phyloP scores from a whole-genome alignment of 2,797 vertebrate genomes.

The Mus minutoides region DNA sequence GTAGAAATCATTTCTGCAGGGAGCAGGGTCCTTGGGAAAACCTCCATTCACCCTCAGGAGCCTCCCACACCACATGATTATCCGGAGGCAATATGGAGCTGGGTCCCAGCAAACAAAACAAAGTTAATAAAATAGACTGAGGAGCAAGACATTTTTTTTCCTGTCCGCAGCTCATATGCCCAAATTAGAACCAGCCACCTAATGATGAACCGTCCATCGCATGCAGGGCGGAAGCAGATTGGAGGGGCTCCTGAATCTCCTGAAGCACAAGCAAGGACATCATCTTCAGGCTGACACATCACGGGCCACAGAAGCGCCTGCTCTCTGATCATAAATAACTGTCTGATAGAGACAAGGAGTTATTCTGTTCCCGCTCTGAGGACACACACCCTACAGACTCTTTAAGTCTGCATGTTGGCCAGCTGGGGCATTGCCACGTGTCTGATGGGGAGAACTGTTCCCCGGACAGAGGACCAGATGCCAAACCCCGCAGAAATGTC shows the following conservation, averaged over 20 bases:
- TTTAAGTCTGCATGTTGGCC: not conserved
- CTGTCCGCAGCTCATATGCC: slow-evolving; percentile 79
- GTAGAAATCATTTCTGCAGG: slow-evolving; percentile 91
- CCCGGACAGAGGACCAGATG: too few species aligned
- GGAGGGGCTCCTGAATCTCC: slow-evolving; percentile 61
- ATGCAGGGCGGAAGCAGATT: slow-evolving; percentile 55
- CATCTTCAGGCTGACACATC: not conserved
- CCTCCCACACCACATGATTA: slow-evolving; percentile 89
- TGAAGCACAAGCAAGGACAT: accelerated
- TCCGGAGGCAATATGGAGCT: slow-evolving; percentile 85
- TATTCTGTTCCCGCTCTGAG: not conserved
- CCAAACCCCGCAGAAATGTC: not conserved
- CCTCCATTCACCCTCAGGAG: slow-evolving; percentile 87
- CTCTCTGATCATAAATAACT: accelerated
- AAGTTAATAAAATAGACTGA: slow-evolving; percentile 88
- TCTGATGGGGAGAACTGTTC: not conserved
- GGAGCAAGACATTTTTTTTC: slow-evolving; percentile 85
- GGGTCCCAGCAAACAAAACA: slow-evolving; percentile 87
- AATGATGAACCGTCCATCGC: slow-evolving; percentile 74
- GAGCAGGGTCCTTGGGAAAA: slow-evolving; percentile 88
- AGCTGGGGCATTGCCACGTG: too few species aligned
- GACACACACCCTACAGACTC: not conserved
- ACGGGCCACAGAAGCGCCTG: accelerated
- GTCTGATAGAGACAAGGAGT: not conserved
- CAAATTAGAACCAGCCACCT: slow-evolving; percentile 80